Percentiles rank a stretch among this genome's conserved stretches.
Evolutionary conservation across 2,888 invertebrate genomes (phyloP).

Genomic region (Molanna angustata): DNA sequence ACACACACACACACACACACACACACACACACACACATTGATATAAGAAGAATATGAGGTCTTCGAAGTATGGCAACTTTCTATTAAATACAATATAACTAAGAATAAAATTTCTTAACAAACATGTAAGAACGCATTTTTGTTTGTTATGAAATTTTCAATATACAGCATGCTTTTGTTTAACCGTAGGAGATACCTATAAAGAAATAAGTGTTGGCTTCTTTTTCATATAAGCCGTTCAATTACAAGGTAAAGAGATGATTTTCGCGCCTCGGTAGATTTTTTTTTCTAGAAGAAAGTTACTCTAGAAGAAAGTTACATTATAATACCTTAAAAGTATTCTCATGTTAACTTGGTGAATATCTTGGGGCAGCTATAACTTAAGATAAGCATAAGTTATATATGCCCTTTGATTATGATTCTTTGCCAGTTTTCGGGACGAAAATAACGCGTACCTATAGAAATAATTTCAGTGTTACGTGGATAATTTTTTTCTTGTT

Average conservation of each 20-base stretch:
- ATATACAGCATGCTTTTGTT: no score
- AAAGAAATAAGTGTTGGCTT: background rate
- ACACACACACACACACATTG: no score
- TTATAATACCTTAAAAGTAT: slow-evolving; percentile 33
- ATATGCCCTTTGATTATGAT: slow-evolving; percentile 32
- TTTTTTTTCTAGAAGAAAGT: slow-evolving; percentile 11
- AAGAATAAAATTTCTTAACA: no score
- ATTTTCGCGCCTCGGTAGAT: slow-evolving; percentile 13
- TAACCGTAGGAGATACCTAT: no score
- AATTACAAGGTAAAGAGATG: slow-evolving; percentile 17
- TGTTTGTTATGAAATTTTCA: no score
- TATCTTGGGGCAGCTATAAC: slow-evolving; percentile 30
- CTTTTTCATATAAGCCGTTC: background rate
- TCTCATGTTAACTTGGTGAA: slow-evolving; percentile 29
- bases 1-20: no score
- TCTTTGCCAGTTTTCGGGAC: slow-evolving; percentile 17
- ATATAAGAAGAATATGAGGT: no score
- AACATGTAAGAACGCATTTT: no score
- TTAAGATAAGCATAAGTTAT: slow-evolving; percentile 33
- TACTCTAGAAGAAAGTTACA: slow-evolving; percentile 28
- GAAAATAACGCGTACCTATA: slow-evolving; percentile 7
- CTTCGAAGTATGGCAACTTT: no score
- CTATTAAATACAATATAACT: no score
- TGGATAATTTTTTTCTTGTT: slow-evolving; percentile 7
- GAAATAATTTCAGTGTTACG: slow-evolving; percentile 12